These are phyloP conservation scores for Aplodontia rufa DNA, from an alignment of 2,113 vertebrate genomes.

Conservation along the genomic window DNA sequence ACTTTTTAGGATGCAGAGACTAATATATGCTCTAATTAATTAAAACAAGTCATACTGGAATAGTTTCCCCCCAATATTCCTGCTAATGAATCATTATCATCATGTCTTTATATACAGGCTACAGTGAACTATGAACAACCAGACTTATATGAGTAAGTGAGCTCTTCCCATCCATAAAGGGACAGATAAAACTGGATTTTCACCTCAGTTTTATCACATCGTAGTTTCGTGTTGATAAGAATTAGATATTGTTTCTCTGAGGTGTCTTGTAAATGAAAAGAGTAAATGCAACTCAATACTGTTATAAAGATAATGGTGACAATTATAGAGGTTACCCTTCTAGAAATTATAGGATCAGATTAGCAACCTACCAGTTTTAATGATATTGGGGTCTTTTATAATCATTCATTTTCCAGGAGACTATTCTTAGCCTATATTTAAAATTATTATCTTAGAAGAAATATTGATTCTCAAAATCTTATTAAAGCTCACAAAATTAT, in stretches of 20 bases:
- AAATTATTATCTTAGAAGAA: conserved; percentile 17
- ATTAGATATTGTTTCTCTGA: neutral
- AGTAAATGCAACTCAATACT: conserved; percentile 10
- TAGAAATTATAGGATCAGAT: neutral
- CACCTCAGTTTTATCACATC: neutral
- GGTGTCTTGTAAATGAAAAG: neutral
- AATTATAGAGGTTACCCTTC: neutral
- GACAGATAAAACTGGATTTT: neutral
- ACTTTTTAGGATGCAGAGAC: conserved; percentile 31
- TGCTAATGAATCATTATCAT: neutral
- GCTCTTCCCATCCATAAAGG: neutral
- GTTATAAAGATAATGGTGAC: neutral
- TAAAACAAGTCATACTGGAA: neutral
- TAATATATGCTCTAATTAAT: neutral
- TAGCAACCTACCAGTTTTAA: conserved; percentile 15
- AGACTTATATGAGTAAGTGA: neutral
- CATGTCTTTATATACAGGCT: neutral
- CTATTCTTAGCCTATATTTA: conserved; percentile 10
- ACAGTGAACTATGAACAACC: neutral
- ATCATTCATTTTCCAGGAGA: neutral
- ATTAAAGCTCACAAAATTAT: neutral
- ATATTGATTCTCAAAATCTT: neutral
- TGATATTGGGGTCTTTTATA: neutral
- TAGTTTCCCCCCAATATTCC: neutral
- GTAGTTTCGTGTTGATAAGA: neutral